Percentiles rank a stretch among this genome's conserved stretches.
phyloP scores from a whole-genome alignment of 1,140 invertebrate species.

The Tribolium madens region DNA sequence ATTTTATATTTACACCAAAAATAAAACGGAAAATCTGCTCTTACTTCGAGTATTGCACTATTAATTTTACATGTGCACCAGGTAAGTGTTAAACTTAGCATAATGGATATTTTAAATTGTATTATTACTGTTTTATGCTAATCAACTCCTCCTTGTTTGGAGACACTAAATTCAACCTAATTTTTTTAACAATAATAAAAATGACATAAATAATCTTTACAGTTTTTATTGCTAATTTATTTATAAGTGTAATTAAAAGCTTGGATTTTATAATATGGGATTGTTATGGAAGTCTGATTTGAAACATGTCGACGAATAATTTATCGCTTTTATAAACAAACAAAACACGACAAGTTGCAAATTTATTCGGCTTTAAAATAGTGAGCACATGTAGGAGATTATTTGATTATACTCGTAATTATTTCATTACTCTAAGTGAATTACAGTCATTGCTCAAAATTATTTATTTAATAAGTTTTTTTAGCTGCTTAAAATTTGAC shows the following conservation, averaged over 20 bases:
- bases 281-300: not conserved
- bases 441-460: too few relatives aligned
- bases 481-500: too few relatives aligned
- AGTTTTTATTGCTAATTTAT: not conserved
- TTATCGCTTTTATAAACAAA: not conserved
- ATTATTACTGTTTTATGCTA: not conserved
- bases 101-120: too few relatives aligned
- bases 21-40: not conserved
- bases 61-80: not conserved
- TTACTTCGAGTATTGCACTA: not conserved
- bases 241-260: not conserved
- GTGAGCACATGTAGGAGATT: too few relatives aligned
- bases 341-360: not conserved
- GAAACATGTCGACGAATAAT: not conserved
- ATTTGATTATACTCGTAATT: too few relatives aligned
- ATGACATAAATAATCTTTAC: not conserved
- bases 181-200: not conserved
- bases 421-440: too few relatives aligned
- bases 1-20: constrained; percentile 2
- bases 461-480: too few relatives aligned
- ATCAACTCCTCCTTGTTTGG: not conserved
- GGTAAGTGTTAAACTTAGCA: not conserved
- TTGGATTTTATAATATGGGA: not conserved
- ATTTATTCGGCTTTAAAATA: not conserved
- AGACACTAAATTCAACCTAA: not conserved